Conservation (phyloP, 1,140 invertebrate genomes). For the Drosophila persimilis region DNA sequence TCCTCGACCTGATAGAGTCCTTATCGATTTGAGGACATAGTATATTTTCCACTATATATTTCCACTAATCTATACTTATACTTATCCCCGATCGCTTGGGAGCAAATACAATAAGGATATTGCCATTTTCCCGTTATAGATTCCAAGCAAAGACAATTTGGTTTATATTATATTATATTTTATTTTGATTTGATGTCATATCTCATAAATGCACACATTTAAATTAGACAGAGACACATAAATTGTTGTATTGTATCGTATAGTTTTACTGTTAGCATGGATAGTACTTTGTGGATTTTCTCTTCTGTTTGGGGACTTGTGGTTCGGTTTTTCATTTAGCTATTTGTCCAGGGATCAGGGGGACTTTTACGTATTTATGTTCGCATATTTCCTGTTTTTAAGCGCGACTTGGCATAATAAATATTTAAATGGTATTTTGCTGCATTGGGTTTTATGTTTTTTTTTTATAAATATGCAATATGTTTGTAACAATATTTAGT, state of each 20-base stretch:
- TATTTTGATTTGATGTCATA: slow-evolving; percentile 78
- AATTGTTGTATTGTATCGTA: slow-evolving; percentile 58
- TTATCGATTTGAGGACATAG: too few species aligned
- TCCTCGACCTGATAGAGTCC: too few species aligned
- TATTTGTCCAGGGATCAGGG: slow-evolving; percentile 47
- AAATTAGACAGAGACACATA: slow-evolving; percentile 78
- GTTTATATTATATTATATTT: slow-evolving; percentile 64
- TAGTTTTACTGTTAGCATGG: slow-evolving; percentile 47
- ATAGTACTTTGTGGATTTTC: slow-evolving; percentile 33
- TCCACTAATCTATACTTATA: too few species aligned
- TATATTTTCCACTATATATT: too few species aligned
- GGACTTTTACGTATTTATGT: slow-evolving; percentile 57
- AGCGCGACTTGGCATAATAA: slow-evolving; percentile 76
- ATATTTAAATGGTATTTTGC: slow-evolving; percentile 60
- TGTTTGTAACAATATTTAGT: slow-evolving; percentile 79
- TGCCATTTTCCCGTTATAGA: too few species aligned
- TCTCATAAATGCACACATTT: slow-evolving; percentile 77
- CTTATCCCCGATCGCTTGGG: too few species aligned
- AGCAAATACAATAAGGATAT: too few species aligned
- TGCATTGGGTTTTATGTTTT: slow-evolving; percentile 12
- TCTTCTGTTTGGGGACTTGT: slow-evolving; percentile 24
- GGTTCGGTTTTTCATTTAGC: slow-evolving; percentile 55
- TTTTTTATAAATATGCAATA: slow-evolving; percentile 73
- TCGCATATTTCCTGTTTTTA: slow-evolving; percentile 56
- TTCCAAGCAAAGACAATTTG: not conserved